Conservation (phyloP, 1,140 invertebrate species). For the Drosophila bocki region DNA sequence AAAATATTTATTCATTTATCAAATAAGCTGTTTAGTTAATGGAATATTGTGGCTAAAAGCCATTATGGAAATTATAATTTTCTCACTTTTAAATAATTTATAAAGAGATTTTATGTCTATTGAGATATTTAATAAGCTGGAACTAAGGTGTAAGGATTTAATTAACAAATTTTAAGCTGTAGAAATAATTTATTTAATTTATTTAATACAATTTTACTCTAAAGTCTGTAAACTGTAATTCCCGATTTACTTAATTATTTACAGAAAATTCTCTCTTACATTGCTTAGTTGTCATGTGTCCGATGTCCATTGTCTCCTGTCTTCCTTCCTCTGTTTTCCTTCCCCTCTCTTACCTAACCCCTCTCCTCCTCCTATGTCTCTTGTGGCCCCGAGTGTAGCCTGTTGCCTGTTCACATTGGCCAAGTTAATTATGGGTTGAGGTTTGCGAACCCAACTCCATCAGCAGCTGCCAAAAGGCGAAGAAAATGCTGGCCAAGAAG, state of each 20-base stretch:
- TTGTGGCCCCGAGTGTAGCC: conserved; percentile 4
- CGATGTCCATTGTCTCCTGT: conserved; percentile 2
- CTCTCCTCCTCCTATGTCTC: background rate
- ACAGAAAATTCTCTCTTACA: background rate
- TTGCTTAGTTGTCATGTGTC: conserved; percentile 1
- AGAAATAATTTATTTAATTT: background rate
- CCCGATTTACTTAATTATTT: background rate
- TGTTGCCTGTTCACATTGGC: conserved; percentile 69
- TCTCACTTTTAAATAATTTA: too few species aligned
- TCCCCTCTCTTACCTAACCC: background rate
- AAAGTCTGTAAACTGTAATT: background rate
- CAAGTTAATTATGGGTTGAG: conserved; percentile 83
- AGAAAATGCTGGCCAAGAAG: conserved; percentile 36
- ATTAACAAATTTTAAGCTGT: background rate
- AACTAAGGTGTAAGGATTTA: background rate
- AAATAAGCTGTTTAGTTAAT: too few species aligned
- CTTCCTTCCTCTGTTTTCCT: conserved; percentile 17
- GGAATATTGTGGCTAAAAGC: too few species aligned
- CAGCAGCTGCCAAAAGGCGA: conserved; percentile 46
- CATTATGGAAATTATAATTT: background rate
- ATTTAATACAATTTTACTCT: background rate
- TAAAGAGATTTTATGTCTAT: background rate
- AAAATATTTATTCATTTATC: background rate
- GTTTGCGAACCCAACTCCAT: conserved; percentile 73
- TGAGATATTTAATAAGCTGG: background rate